Evolutionary conservation across 2,113 vertebrate genomes (phyloP).

Genomic region (Anguilla japonica): DNA sequence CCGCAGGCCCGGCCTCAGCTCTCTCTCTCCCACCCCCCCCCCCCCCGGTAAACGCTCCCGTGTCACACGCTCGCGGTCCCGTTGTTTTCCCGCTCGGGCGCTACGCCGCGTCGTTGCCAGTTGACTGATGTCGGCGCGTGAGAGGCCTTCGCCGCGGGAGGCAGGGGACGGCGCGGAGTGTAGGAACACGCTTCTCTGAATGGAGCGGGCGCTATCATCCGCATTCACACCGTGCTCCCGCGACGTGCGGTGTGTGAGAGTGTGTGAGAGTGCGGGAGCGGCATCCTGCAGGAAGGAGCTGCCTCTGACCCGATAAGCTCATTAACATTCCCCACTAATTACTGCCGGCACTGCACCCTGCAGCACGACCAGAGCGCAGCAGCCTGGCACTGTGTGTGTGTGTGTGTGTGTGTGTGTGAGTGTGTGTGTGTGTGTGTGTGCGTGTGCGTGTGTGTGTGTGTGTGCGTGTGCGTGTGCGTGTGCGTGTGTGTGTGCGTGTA

Average conservation of each 20-base stretch:
- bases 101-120: slow-evolving; percentile 44
- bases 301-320: slow-evolving; percentile 80
- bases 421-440: neutral
- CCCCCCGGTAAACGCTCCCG: too few relatives aligned
- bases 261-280: slow-evolving; percentile 52
- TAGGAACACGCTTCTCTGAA: slow-evolving; percentile 54
- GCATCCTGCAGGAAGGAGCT: slow-evolving; percentile 71
- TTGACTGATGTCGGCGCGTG: slow-evolving; percentile 59
- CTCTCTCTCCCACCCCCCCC: too few relatives aligned
- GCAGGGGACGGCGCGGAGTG: neutral
- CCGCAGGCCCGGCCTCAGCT: slow-evolving; percentile 15
- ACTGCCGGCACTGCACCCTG: slow-evolving; percentile 59
- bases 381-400: slow-evolving; percentile 8
- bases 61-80: too few relatives aligned
- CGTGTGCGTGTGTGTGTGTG: neutral
- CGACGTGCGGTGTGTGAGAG: slow-evolving; percentile 46
- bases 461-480: neutral
- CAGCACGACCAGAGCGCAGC: slow-evolving; percentile 57
- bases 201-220: slow-evolving; percentile 61
- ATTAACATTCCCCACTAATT: slow-evolving; percentile 78
- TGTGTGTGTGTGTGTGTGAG: neutral
- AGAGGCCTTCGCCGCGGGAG: slow-evolving; percentile 60
- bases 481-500: neutral
- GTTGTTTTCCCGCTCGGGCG: slow-evolving; percentile 34
- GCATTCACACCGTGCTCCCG: slow-evolving; percentile 63